Percentiles rank a stretch among this genome's conserved stretches.
Conservation (phyloP, 2,797 vertebrate species). For the Tenualosa ilisha region DNA sequence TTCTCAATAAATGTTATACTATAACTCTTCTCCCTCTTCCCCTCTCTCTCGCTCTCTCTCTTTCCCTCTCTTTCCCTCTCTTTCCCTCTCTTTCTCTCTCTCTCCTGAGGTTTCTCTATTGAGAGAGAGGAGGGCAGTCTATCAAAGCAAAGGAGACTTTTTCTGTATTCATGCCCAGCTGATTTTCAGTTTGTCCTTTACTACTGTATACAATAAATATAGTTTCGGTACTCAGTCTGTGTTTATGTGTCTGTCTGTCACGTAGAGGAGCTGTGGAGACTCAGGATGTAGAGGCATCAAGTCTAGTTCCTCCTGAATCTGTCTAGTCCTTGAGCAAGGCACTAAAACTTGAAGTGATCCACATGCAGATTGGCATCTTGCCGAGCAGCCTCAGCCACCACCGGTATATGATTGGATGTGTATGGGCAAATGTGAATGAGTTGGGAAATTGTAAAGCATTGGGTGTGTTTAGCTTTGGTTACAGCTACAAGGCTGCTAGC, state of each 20-base stretch:
- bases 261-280: too few relatives aligned
- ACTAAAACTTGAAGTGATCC: too few relatives aligned
- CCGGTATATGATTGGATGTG: too few relatives aligned
- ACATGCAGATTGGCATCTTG: too few relatives aligned
- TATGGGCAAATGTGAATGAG: too few relatives aligned
- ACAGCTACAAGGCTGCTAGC: too few relatives aligned
- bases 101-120: not conserved
- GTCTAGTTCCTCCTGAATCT: too few relatives aligned
- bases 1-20: constrained; percentile 4
- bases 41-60: not conserved
- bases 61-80: not conserved
- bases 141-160: not conserved
- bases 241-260: constrained; percentile 20
- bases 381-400: too few relatives aligned
- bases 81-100: not conserved
- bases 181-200: constrained; percentile 68
- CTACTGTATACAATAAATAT: constrained; percentile 83
- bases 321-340: too few relatives aligned
- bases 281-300: too few relatives aligned
- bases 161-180: not conserved
- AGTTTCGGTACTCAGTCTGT: constrained; percentile 72
- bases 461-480: too few relatives aligned
- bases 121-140: not conserved
- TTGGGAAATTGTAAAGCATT: too few relatives aligned
- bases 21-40: not conserved